phyloP scores from a whole-genome alignment of 2,888 invertebrate genomes.

The Plemyria rubiginata region DNA sequence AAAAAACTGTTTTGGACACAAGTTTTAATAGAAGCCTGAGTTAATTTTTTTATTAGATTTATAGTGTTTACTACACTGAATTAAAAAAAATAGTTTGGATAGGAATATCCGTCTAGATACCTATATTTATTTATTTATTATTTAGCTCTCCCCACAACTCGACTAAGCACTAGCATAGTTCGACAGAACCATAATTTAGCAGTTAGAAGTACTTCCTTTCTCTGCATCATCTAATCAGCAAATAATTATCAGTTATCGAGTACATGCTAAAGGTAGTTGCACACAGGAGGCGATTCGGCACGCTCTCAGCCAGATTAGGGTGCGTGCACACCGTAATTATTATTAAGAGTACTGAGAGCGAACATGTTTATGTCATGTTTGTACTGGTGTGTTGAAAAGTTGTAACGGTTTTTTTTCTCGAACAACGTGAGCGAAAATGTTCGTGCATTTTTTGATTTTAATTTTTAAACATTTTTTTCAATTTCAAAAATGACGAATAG shows the following conservation, averaged over 20 bases:
- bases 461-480: too few species aligned
- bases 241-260: constrained; percentile 32
- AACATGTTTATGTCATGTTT: constrained; percentile 45
- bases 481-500: too few species aligned
- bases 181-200: background rate
- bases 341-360: constrained; percentile 46
- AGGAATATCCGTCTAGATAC: too few species aligned
- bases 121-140: too few species aligned
- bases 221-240: constrained; percentile 26
- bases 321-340: constrained; percentile 49
- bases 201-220: constrained; percentile 14
- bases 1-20: too few species aligned
- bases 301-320: constrained; percentile 46
- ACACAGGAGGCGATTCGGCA: constrained; percentile 54
- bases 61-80: too few species aligned
- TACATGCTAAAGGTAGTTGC: constrained; percentile 37
- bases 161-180: background rate
- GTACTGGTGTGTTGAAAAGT: constrained; percentile 39
- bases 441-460: too few species aligned
- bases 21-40: too few species aligned
- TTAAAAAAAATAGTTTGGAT: too few species aligned
- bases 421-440: background rate
- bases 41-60: too few species aligned
- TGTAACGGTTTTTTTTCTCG: background rate
- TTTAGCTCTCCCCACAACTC: background rate